phyloP scores from a whole-genome alignment of 2,113 vertebrate species.

The Apeltes quadracus region DNA sequence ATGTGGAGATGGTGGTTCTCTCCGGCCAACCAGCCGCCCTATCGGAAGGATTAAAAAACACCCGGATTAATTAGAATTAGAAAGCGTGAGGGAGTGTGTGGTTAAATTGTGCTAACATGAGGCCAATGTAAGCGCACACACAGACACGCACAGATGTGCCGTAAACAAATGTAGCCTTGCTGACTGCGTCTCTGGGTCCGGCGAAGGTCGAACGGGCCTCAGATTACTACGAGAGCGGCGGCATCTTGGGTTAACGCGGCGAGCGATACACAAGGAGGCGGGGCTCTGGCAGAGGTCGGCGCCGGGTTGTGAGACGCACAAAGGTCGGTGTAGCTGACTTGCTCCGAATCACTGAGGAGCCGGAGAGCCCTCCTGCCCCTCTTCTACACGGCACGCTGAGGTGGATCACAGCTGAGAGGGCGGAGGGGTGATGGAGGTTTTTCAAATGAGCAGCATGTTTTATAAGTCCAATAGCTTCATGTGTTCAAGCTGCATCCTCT shows the following conservation, averaged over 20 bases:
- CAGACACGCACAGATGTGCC: conserved; percentile 20
- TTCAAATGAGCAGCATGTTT: too few species aligned
- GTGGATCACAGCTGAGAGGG: too few species aligned
- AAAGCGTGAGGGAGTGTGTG: conserved; percentile 34
- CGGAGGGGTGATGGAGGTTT: too few species aligned
- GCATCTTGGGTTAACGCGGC: conserved; percentile 21
- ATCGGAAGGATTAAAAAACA: conserved; percentile 63
- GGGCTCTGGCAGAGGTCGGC: conserved; percentile 33
- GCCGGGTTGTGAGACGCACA: conserved; percentile 34
- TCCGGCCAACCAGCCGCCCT: background rate
- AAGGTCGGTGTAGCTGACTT: conserved; percentile 27
- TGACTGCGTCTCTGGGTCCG: conserved; percentile 14
- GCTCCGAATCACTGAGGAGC: background rate
- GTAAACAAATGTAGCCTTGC: conserved; percentile 64
- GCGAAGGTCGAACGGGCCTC: conserved; percentile 49
- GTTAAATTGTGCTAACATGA: conserved; percentile 53
- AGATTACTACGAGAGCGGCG: conserved; percentile 30
- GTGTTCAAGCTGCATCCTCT: too few species aligned
- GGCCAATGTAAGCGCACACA: conserved; percentile 41
- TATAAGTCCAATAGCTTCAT: background rate
- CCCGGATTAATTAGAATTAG: conserved; percentile 62
- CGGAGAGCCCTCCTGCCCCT: background rate
- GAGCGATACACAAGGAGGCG: conserved; percentile 14
- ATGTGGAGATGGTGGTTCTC: conserved; percentile 41
- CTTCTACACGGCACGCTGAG: background rate